These are phyloP conservation scores for Cephalopachus bancanus DNA, from an alignment of 2,797 vertebrate genomes.

Conservation along the genomic window DNA sequence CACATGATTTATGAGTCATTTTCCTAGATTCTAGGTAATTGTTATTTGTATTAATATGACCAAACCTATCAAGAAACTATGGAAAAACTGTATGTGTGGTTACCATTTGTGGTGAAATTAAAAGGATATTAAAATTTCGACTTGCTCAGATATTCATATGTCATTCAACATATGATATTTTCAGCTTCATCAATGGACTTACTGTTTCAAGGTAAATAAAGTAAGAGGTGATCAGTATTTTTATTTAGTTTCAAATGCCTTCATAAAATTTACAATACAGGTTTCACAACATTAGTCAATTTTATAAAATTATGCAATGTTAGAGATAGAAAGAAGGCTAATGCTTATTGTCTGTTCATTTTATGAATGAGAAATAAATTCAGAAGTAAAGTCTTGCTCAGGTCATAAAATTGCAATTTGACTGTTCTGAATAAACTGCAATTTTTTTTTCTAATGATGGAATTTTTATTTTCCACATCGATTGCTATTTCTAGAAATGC, in stretches of 20 bases:
- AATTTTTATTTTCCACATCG: not conserved
- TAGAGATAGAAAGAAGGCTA: not conserved
- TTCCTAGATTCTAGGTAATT: not conserved
- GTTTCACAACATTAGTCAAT: not conserved
- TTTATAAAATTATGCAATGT: not conserved
- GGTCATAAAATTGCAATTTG: not conserved
- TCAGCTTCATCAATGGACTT: not conserved
- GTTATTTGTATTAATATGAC: not conserved
- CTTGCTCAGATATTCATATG: not conserved
- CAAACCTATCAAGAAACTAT: not conserved
- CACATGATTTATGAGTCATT: not conserved
- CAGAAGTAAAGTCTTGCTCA: not conserved
- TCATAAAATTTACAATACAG: not conserved
- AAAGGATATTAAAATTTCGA: not conserved
- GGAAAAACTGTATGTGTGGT: not conserved
- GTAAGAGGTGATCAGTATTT: not conserved
- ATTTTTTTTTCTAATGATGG: not conserved
- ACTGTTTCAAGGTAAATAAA: not conserved
- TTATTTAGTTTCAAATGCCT: not conserved
- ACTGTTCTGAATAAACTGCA: not conserved
- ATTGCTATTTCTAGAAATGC: conserved; percentile 27
- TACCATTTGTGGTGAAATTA: not conserved
- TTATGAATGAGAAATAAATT: not conserved
- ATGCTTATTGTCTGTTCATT: not conserved
- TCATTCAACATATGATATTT: not conserved